Evolutionary conservation across 2,113 vertebrate species (phyloP), one percentile per base, ranked within the genome.

Genomic region (Recurvirostra avosetta): DNA sequence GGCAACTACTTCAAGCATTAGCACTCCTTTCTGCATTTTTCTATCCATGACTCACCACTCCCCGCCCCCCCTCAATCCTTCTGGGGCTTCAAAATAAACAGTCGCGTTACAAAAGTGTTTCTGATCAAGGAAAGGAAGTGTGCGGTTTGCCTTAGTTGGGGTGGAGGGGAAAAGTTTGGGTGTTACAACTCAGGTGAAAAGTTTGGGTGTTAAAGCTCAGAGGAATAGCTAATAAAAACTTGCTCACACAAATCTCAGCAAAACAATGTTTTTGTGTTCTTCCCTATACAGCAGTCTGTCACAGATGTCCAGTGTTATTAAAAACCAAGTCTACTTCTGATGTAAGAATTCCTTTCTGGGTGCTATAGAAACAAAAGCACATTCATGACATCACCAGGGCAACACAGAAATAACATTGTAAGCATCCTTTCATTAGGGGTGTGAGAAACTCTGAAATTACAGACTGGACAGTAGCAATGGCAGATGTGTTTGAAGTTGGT

Each of bases 61-160:
- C 5, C 5, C 7, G 2, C 4, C 1, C 12, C 1, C 1, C 3
- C 5, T 15, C 16, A 15, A 1, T 53, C 2, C 11, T 66, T 73
- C n/a, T 59, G 15, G 3, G 10, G 11, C 11, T 71, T 67, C 79
- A 21, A 59, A 89, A 52, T 76, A 36, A 73, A 52, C 16, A 40
- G 19, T n/a, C 4, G 3, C 41, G 25, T 49, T 53, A 50, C 19
- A 72, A 30, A 71, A 81, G 8, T 22, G 22, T 53, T 78, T 88
- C 47, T 29, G 23, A 66, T 20, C 8, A 56, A 77, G 45, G 12
- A 5, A 65, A 58, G 8, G 10, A 68, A 70, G 6, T 30, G 4
- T 8, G 21, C 27, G 41, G 11, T 77, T 73, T 77, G 18, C 14
- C 14, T 50, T 68, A 36, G 6, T 11, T 73, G 34, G 3, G 0